phyloP scores from a whole-genome alignment of 2,797 vertebrate genomes.

The Argentina silus region DNA sequence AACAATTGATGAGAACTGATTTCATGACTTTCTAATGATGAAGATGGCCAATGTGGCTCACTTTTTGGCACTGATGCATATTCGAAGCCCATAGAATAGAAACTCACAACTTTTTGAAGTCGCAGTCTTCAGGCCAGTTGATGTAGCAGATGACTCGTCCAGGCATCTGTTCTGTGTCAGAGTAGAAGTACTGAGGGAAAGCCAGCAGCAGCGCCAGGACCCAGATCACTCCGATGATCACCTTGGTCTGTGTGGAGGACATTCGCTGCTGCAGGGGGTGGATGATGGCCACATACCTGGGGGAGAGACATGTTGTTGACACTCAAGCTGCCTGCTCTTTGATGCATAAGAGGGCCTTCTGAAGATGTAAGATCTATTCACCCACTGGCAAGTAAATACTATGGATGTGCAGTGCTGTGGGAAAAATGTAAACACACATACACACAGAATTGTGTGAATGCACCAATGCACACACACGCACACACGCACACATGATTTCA shows the following conservation, averaged over 20 bases:
- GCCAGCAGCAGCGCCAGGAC: slow-evolving; percentile 89
- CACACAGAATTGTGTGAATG: no score
- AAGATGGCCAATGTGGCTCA: no score
- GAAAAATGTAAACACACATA: no score
- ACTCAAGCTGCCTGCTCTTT: no score
- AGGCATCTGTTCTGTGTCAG: slow-evolving; percentile 74
- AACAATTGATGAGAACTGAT: no score
- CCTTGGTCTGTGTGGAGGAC: slow-evolving; percentile 90
- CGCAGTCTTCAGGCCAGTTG: slow-evolving; percentile 84
- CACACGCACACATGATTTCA: slow-evolving; percentile 6
- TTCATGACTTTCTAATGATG: no score
- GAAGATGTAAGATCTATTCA: no score
- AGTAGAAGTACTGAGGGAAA: slow-evolving; percentile 93
- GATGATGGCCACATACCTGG: slow-evolving; percentile 97
- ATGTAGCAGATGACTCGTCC: slow-evolving; percentile 89
- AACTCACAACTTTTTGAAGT: slow-evolving; percentile 89
- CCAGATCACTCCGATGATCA: slow-evolving; percentile 91
- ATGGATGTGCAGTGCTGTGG: no score
- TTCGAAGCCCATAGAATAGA: not conserved
- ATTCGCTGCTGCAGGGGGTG: slow-evolving; percentile 93
- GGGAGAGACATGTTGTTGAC: not conserved
- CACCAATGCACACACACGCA: not conserved
- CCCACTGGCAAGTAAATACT: no score
- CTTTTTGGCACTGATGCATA: not conserved
- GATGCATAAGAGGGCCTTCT: no score